These are phyloP conservation scores for Drosophila monieri DNA, from an alignment of 2,888 invertebrate genomes.

Conservation along the genomic window DNA sequence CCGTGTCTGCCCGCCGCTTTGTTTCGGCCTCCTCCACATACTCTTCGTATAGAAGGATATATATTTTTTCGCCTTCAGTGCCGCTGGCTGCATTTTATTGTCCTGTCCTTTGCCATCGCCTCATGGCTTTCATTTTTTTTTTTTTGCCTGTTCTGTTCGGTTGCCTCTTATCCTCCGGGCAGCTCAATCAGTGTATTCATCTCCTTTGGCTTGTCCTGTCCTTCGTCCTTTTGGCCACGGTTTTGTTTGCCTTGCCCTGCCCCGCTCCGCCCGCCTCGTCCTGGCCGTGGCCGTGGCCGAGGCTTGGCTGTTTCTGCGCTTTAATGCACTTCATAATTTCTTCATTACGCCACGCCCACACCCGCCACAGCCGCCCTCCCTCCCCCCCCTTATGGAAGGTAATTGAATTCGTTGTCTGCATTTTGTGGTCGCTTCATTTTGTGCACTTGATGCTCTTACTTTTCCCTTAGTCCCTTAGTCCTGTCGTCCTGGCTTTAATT, in stretches of 20 bases:
- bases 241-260: background rate
- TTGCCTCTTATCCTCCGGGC: slow-evolving; percentile 16
- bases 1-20: slow-evolving; percentile 17
- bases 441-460: slow-evolving; percentile 60
- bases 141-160: background rate
- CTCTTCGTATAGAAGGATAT: background rate
- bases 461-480: background rate
- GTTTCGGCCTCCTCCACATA: background rate
- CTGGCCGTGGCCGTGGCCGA: slow-evolving; percentile 1
- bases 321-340: slow-evolving; percentile 76
- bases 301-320: slow-evolving; percentile 40
- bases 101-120: slow-evolving; percentile 42
- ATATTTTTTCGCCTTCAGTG: slow-evolving; percentile 22
- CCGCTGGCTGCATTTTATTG: slow-evolving; percentile 72
- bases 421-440: slow-evolving; percentile 67
- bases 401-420: slow-evolving; percentile 58
- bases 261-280: no score
- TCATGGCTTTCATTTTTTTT: background rate
- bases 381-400: slow-evolving; percentile 12
- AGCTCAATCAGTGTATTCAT: slow-evolving; percentile 48
- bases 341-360: slow-evolving; percentile 56
- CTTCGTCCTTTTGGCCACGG: background rate
- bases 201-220: slow-evolving; percentile 2
- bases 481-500: slow-evolving; percentile 57
- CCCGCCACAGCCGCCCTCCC: background rate